Evolutionary conservation across 2,888 invertebrate genomes (phyloP).

Genomic region (Drosophila colorata): DNA sequence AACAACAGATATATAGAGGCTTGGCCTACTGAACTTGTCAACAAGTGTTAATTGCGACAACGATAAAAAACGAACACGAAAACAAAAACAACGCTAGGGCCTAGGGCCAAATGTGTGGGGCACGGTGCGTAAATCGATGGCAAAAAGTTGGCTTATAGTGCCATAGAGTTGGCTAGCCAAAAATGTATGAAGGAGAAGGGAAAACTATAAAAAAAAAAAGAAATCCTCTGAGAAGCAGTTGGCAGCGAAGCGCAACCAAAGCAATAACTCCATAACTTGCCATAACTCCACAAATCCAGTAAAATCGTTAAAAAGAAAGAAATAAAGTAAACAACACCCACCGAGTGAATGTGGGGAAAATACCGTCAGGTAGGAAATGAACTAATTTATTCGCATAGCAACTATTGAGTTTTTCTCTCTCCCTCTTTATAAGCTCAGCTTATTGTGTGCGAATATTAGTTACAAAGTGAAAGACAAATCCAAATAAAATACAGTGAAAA

Average conservation of each 20-base stretch:
- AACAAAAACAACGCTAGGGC: slow-evolving; percentile 1
- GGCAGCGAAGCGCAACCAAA: slow-evolving; percentile 24
- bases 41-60: slow-evolving; percentile 78
- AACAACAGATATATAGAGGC: slow-evolving; percentile 25
- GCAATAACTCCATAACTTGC: slow-evolving; percentile 11
- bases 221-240: slow-evolving; percentile 12
- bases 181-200: slow-evolving; percentile 8
- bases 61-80: slow-evolving; percentile 10
- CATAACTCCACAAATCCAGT: slow-evolving; percentile 13
- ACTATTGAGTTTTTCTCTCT: background rate
- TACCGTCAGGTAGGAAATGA: slow-evolving; percentile 49
- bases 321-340: slow-evolving; percentile 20
- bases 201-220: slow-evolving; percentile 19
- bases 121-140: slow-evolving; percentile 49
- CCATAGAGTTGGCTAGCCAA: slow-evolving; percentile 7
- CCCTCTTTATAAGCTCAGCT: background rate
- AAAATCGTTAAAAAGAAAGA: slow-evolving; percentile 13
- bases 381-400: slow-evolving; percentile 46
- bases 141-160: slow-evolving; percentile 34
- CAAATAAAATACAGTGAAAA: background rate
- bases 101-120: slow-evolving; percentile 10
- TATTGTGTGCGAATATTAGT: background rate
- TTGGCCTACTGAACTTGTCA: slow-evolving; percentile 81
- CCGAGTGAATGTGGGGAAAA: slow-evolving; percentile 37
- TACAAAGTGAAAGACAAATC: slow-evolving; percentile 4